Conservation (phyloP, 2,113 vertebrate genomes). For the Nycticorax nycticorax region DNA sequence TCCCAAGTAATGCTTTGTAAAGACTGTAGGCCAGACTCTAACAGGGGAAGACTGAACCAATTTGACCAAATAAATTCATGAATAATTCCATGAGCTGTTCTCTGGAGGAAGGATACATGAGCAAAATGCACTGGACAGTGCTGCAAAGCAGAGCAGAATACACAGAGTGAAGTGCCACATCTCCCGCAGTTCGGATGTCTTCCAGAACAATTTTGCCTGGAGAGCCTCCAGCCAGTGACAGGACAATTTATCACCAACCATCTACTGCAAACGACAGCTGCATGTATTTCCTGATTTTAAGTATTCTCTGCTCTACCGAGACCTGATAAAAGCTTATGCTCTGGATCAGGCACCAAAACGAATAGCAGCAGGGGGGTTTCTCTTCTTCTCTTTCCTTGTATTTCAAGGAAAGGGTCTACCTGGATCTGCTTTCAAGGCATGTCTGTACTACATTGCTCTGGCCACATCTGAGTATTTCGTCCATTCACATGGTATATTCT, state of each 20-base stretch:
- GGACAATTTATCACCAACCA: neutral
- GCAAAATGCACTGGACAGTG: neutral
- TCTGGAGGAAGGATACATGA: neutral
- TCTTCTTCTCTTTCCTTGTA: neutral
- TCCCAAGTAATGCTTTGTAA: neutral
- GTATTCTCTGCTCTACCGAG: neutral
- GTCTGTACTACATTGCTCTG: neutral
- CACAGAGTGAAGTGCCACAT: neutral
- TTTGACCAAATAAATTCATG: neutral
- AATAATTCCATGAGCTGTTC: neutral
- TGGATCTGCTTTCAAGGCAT: neutral
- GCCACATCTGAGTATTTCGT: neutral
- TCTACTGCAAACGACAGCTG: neutral
- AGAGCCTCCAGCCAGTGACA: neutral
- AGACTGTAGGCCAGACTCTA: neutral
- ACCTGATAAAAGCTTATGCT: neutral
- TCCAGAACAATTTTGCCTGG: neutral
- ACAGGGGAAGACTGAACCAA: neutral
- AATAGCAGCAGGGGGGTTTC: neutral
- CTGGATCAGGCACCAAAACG: neutral
- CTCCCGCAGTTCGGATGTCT: neutral
- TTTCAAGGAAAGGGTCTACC: neutral
- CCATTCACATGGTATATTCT: neutral
- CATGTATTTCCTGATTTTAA: neutral
- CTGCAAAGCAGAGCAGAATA: neutral